Conservation (phyloP, 2,113 vertebrate species). For the Xenopus tropicalis region UCB_Xtro_10.0 CM004450.2:76251501-76252000, state of each 20-base stretch:
- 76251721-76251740: neutral
- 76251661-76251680: neutral
- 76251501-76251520: no score
- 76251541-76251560: no score
- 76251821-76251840: neutral
- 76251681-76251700: conserved; percentile 27
- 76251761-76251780: conserved; percentile 2
- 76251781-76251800: conserved; percentile 7
- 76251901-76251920: neutral
- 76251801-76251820: conserved; percentile 9
- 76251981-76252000: no score
- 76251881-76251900: conserved; percentile 10
- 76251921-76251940: neutral
- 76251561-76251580: no score
- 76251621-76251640: no score
- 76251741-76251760: conserved; percentile 8
- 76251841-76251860: conserved; percentile 10
- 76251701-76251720: neutral
- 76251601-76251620: no score
- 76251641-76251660: no score
- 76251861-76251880: no score
- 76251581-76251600: no score
- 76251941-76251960: neutral
- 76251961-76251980: no score
- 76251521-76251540: no score